A percentile compares a stretch with the other conserved stretches of the same genome.
phyloP scores from a whole-genome alignment of 2,888 invertebrate species.

The Eubasilissa splendida region DNA sequence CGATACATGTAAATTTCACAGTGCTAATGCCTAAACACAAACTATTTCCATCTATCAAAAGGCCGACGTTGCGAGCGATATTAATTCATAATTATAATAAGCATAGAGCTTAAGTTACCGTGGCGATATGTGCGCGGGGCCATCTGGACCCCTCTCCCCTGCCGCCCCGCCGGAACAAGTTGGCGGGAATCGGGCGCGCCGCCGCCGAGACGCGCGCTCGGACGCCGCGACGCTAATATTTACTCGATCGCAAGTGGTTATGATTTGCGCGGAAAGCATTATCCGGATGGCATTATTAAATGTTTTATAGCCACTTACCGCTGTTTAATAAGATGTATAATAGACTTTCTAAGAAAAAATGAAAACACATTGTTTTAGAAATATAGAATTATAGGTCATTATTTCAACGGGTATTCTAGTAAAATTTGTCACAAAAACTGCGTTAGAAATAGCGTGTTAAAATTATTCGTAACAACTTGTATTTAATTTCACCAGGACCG shows the following conservation, averaged over 20 bases:
- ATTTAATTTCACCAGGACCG: too few relatives aligned
- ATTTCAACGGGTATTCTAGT: too few relatives aligned
- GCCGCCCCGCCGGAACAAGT: constrained; percentile 6
- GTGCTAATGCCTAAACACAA: constrained; percentile 56
- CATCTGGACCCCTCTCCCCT: constrained; percentile 5
- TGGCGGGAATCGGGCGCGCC: constrained; percentile 23
- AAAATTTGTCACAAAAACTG: too few relatives aligned
- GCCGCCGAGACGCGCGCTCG: constrained; percentile 14
- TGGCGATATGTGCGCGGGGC: constrained; percentile 4
- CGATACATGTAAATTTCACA: constrained; percentile 55
- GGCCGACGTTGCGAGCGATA: constrained; percentile 33
- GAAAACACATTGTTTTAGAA: too few relatives aligned
- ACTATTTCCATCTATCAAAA: constrained; percentile 58
- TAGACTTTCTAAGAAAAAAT: too few relatives aligned
- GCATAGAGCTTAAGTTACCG: constrained; percentile 42
- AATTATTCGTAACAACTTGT: too few relatives aligned
- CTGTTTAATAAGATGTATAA: too few relatives aligned
- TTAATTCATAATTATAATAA: constrained; percentile 41
- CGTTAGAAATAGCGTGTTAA: too few relatives aligned
- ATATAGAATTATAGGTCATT: too few relatives aligned
- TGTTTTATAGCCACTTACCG: too few relatives aligned
- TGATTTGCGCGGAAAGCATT: not conserved
- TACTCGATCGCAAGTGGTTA: constrained; percentile 25
- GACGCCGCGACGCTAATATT: constrained; percentile 28
- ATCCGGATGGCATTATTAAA: too few relatives aligned